These are phyloP conservation scores for Caenorhabditis sp. DNA, from an alignment of 2,888 invertebrate species.

Conservation along the genomic window DNA sequence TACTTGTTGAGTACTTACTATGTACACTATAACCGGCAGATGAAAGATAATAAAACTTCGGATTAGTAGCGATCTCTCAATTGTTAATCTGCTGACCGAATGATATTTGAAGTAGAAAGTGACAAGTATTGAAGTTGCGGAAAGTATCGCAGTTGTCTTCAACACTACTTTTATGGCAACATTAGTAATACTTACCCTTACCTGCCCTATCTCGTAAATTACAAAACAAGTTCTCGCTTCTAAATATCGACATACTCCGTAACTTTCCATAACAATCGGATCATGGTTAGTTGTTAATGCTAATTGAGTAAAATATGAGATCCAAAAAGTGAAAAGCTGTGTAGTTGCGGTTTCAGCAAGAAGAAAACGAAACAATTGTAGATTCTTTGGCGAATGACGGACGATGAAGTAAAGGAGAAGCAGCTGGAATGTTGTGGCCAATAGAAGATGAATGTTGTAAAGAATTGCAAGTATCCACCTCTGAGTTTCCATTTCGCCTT, in stretches of 20 bases:
- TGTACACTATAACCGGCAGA: not conserved
- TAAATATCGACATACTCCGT: not conserved
- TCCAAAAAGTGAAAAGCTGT: not conserved
- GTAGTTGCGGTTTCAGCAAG: not conserved
- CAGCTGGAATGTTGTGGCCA: not conserved
- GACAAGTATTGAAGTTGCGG: not conserved
- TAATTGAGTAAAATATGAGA: not conserved
- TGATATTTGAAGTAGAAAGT: slow-evolving; percentile 6
- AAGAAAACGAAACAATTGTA: not conserved
- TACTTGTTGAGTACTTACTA: not conserved
- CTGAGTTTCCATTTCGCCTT: not conserved
- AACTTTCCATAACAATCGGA: not conserved
- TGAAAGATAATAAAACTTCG: not conserved
- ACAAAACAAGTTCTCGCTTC: not conserved
- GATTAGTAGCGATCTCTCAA: not conserved
- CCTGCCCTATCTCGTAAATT: not conserved
- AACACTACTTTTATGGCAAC: not conserved
- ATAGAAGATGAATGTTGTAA: not conserved
- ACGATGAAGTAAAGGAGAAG: not conserved
- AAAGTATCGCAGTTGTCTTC: not conserved
- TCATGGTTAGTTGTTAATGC: not conserved
- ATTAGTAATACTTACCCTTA: not conserved
- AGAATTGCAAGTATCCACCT: not conserved
- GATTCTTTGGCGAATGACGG: not conserved
- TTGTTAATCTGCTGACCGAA: not conserved